These are phyloP conservation scores for Coenobita brevimanus DNA, from an alignment of 1,140 invertebrate genomes.

Conservation along the genomic window DNA sequence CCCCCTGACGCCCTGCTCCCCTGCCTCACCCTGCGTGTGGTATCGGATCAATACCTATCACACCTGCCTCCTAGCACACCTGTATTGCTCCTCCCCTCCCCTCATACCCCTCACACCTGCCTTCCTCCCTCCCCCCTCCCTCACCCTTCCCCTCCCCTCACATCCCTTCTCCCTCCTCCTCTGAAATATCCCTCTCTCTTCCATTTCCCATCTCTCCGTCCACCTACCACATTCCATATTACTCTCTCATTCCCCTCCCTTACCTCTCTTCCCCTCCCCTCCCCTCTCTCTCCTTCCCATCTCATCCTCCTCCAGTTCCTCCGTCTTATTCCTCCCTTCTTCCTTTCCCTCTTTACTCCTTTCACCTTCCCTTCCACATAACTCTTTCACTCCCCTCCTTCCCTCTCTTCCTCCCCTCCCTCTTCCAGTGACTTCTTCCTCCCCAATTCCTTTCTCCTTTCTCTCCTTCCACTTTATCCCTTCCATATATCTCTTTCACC, in stretches of 20 bases:
- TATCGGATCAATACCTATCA: slow-evolving; percentile 11
- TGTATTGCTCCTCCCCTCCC: background rate
- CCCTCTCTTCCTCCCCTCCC: too few relatives aligned
- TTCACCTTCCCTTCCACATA: too few relatives aligned
- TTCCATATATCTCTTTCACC: too few relatives aligned
- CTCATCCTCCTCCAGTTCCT: too few relatives aligned
- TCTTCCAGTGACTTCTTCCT: background rate
- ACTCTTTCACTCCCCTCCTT: too few relatives aligned
- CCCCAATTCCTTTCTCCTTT: background rate
- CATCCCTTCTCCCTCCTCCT: background rate
- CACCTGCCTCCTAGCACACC: background rate
- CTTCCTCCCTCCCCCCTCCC: background rate
- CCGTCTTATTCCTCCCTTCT: background rate
- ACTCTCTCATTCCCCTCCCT: background rate
- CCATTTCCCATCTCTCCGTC: background rate
- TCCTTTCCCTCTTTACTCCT: background rate
- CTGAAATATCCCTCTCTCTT: background rate
- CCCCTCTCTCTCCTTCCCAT: too few relatives aligned
- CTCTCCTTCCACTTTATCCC: too few relatives aligned
- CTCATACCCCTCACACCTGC: background rate
- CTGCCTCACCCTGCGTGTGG: background rate
- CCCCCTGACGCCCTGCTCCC: too few relatives aligned
- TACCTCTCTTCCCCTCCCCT: too few relatives aligned
- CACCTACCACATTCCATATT: background rate
- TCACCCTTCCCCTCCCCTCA: background rate